A percentile compares a stretch with the other conserved stretches of the same genome.
phyloP scores from a whole-genome alignment of 2,113 vertebrate genomes.

The Apus apus region DNA sequence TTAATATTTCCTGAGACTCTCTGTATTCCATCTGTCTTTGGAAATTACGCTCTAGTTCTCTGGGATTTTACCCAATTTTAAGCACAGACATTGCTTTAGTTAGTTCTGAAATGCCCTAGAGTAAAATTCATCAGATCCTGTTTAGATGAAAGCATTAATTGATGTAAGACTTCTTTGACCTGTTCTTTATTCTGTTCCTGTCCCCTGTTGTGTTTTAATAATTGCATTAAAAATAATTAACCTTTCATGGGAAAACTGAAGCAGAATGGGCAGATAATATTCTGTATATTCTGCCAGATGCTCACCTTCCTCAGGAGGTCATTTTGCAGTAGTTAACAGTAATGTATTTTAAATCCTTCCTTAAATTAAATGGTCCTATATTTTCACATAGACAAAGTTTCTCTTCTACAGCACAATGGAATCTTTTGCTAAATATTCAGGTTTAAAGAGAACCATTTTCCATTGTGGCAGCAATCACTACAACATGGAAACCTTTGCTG shows the following conservation, averaged over 20 bases:
- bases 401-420: neutral
- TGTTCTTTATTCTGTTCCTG: neutral
- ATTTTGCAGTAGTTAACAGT: neutral
- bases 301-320: neutral
- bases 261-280: neutral
- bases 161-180: neutral
- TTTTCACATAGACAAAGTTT: neutral
- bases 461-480: neutral
- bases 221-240: conserved; percentile 3
- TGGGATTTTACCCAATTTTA: conserved; percentile 7
- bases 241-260: neutral
- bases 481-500: neutral
- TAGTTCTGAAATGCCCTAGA: neutral
- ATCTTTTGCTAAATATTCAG: accelerated
- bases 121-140: neutral
- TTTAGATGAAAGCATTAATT: neutral
- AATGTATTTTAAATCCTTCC: neutral
- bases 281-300: neutral
- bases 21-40: conserved; percentile 14
- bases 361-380: neutral
- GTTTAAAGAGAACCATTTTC: neutral
- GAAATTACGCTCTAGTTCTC: neutral
- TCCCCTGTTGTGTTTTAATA: neutral
- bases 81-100: neutral
- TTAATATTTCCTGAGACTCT: conserved; percentile 34